Percentiles rank a stretch among this genome's conserved stretches.
phyloP scores from a whole-genome alignment of 2,113 vertebrate species.

The Entomyzon cyanotis region DNA sequence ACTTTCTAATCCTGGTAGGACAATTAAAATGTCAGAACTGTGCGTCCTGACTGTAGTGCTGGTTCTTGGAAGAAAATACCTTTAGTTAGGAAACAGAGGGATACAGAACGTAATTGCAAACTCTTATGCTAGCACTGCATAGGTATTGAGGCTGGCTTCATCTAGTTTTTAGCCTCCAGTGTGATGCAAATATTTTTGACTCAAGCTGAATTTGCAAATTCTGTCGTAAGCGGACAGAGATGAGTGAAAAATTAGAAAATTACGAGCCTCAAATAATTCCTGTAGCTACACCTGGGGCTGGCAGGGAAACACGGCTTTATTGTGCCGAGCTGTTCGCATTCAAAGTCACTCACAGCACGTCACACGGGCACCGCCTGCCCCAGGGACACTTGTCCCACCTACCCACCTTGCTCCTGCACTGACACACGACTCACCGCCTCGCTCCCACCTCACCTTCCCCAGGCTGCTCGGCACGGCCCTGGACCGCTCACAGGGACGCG shows the following conservation, averaged over 20 bases:
- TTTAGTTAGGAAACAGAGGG: no score
- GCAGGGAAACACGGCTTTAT: not conserved
- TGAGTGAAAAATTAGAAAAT: not conserved
- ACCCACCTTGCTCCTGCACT: not conserved
- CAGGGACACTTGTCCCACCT: fast-evolving
- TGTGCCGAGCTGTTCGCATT: not conserved
- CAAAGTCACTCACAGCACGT: not conserved
- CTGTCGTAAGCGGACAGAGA: not conserved
- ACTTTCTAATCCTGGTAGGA: no score
- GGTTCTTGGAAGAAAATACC: no score
- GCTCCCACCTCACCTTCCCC: not conserved
- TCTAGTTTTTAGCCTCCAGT: not conserved
- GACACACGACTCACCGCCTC: fast-evolving
- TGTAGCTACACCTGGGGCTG: not conserved
- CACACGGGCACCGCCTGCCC: not conserved
- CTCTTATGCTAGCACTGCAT: not conserved
- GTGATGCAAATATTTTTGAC: not conserved
- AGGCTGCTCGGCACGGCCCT: not conserved
- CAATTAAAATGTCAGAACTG: no score
- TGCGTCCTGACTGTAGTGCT: no score
- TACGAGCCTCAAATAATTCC: fast-evolving
- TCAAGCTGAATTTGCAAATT: not conserved
- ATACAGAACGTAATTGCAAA: not conserved
- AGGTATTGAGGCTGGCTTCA: not conserved
- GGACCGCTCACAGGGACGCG: not conserved